phyloP scores from a whole-genome alignment of 2,113 vertebrate species.

The Malurus elegans region DNA sequence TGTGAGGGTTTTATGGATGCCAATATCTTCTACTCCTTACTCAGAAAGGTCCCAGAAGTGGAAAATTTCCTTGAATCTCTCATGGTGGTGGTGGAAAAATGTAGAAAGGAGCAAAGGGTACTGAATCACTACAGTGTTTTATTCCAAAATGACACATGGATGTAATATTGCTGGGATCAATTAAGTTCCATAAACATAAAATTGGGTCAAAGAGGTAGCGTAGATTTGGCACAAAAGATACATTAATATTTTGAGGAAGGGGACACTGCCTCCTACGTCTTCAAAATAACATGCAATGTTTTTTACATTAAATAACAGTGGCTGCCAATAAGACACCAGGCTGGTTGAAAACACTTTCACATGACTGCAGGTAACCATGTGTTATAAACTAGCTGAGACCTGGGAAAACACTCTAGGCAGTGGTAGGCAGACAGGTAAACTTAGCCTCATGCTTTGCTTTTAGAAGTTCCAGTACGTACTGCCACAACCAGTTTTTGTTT shows the following conservation, averaged over 20 bases:
- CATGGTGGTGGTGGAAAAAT: not conserved
- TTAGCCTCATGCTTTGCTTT: slow-evolving; percentile 55
- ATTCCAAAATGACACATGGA: not conserved
- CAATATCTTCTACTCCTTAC: not conserved
- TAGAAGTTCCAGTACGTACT: slow-evolving; percentile 60
- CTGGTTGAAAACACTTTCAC: slow-evolving; percentile 50
- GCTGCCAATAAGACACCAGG: slow-evolving; percentile 14
- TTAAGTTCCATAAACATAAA: not conserved
- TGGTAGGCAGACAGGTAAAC: slow-evolving; percentile 63
- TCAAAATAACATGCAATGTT: not conserved
- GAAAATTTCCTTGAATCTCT: not conserved
- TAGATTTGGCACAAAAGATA: not conserved
- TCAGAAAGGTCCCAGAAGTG: not conserved
- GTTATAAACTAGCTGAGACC: slow-evolving; percentile 11
- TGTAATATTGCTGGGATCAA: not conserved
- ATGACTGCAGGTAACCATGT: slow-evolving; percentile 43
- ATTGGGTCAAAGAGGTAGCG: not conserved
- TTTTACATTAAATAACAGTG: slow-evolving; percentile 3
- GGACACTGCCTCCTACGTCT: not conserved
- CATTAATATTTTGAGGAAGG: not conserved
- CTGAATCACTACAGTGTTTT: not conserved
- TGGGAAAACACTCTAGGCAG: slow-evolving; percentile 64
- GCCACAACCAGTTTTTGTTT: slow-evolving; percentile 65
- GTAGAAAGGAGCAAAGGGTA: not conserved
- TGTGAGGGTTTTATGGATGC: not conserved